These are phyloP conservation scores for Sitobion miscanthi DNA, from an alignment of 1,140 invertebrate genomes.

Conservation along the genomic window DNA sequence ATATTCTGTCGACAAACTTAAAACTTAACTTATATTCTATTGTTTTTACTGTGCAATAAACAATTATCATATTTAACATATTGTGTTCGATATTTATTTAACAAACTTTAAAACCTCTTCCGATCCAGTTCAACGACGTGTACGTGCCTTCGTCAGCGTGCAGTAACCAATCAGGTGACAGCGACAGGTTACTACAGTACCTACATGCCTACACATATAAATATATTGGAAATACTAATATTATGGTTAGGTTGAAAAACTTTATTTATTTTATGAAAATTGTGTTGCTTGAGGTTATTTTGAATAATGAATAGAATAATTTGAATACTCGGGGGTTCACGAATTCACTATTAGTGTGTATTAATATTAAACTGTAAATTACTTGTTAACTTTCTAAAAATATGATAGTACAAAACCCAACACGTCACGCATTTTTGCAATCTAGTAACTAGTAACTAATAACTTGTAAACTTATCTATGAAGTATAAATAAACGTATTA, in stretches of 20 bases:
- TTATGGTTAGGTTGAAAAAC: background rate
- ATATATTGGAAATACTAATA: background rate
- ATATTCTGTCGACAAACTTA: too few species aligned
- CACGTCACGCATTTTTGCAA: background rate
- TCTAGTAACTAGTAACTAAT: background rate
- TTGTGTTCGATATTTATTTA: too few species aligned
- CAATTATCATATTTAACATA: too few species aligned
- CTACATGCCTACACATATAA: background rate
- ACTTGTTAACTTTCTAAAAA: background rate
- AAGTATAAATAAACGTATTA: background rate
- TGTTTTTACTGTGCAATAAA: too few species aligned
- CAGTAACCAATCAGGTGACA: too few species aligned
- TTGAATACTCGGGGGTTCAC: background rate
- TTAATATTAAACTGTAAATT: background rate
- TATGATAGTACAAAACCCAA: background rate
- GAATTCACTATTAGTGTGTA: background rate
- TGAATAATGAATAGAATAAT: background rate
- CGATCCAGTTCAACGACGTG: too few species aligned
- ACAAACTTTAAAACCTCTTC: too few species aligned
- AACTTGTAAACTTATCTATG: background rate
- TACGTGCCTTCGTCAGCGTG: too few species aligned
- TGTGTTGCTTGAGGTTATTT: background rate
- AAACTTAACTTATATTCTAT: too few species aligned
- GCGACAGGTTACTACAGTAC: background rate
- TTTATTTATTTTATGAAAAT: background rate